Conservation (phyloP, 2,797 vertebrate species). For the Atherinosoma microstoma region DNA sequence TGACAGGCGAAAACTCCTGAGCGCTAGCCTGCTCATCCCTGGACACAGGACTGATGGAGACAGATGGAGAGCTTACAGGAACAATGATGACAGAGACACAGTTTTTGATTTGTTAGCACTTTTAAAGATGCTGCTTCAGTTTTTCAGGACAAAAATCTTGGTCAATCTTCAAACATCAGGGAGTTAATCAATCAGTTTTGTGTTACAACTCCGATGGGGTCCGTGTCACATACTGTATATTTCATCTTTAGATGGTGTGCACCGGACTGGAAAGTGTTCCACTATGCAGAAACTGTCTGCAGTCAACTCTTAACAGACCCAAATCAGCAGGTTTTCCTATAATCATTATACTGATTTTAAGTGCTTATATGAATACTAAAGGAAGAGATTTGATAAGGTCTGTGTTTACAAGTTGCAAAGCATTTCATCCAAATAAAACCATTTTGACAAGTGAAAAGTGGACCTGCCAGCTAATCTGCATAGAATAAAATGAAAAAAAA, state of each 20-base stretch:
- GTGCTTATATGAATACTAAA: background rate
- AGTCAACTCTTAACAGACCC: background rate
- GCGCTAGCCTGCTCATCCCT: slow-evolving; percentile 94
- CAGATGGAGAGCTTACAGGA: slow-evolving; percentile 59
- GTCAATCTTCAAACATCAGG: background rate
- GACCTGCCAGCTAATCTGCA: too few relatives aligned
- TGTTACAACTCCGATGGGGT: background rate
- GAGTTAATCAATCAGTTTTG: background rate
- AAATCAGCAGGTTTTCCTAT: background rate
- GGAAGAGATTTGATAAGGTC: background rate
- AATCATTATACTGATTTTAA: background rate
- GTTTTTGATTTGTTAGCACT: slow-evolving; percentile 26
- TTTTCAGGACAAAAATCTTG: background rate
- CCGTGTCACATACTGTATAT: background rate
- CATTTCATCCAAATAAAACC: background rate
- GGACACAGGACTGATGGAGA: slow-evolving; percentile 90
- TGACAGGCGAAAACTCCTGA: slow-evolving; percentile 94
- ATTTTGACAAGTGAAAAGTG: background rate
- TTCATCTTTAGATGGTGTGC: background rate
- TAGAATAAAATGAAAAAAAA: too few relatives aligned
- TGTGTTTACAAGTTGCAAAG: background rate
- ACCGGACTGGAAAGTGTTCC: background rate
- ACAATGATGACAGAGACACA: slow-evolving; percentile 61
- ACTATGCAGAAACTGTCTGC: background rate
- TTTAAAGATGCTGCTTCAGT: background rate